phyloP scores from a whole-genome alignment of 2,113 vertebrate genomes.

The Anthoscopus minutus region DNA sequence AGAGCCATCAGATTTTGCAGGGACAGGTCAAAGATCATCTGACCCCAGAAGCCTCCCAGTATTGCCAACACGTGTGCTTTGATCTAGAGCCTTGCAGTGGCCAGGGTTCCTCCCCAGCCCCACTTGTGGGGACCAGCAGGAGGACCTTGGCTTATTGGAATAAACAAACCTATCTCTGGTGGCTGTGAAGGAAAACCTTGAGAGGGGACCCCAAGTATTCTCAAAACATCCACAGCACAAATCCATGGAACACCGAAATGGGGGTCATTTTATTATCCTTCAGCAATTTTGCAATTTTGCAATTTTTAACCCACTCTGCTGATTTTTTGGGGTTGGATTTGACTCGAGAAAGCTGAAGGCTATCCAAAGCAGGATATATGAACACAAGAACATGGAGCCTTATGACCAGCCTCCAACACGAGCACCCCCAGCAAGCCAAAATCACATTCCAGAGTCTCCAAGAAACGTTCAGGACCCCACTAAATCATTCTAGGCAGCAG shows the following conservation, averaged over 20 bases:
- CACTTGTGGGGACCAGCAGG: background rate
- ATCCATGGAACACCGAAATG: background rate
- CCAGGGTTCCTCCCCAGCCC: background rate
- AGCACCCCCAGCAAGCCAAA: background rate
- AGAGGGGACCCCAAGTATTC: background rate
- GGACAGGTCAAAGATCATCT: background rate
- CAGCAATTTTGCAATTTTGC: background rate
- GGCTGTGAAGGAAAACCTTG: background rate
- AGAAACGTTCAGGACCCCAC: background rate
- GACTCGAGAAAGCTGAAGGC: background rate
- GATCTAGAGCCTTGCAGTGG: background rate
- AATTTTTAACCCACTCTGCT: background rate
- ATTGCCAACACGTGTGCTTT: background rate
- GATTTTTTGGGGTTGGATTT: background rate
- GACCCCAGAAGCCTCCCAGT: background rate
- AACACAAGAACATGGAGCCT: background rate
- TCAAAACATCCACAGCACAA: background rate
- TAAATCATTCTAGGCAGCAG: background rate
- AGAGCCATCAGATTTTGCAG: background rate
- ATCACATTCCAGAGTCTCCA: background rate
- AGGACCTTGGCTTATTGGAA: background rate
- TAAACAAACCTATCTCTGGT: background rate
- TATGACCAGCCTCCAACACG: background rate
- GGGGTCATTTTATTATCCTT: background rate
- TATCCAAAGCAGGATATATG: background rate